Evolutionary conservation across 2,797 vertebrate species (phyloP).

Genomic region (Bradypus variegatus): DNA sequence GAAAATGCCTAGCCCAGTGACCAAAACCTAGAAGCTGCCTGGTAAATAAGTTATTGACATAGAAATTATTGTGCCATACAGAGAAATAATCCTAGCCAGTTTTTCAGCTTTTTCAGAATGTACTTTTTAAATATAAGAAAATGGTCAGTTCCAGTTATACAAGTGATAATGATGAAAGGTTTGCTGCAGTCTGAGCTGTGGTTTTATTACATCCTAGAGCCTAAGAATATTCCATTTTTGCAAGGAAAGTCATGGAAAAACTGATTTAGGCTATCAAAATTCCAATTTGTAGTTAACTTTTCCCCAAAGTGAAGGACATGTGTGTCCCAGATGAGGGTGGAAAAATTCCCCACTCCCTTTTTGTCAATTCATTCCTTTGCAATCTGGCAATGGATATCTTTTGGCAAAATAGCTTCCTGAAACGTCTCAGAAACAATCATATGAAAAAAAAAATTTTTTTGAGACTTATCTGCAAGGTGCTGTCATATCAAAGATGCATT

Average conservation of each 20-base stretch:
- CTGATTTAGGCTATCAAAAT: conserved; percentile 31
- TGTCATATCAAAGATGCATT: not conserved
- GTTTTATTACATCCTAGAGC: conserved; percentile 2
- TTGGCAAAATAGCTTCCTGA: not conserved
- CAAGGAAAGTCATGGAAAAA: conserved; percentile 12
- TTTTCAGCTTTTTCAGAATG: not conserved
- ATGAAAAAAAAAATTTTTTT: not conserved
- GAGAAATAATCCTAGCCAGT: not conserved
- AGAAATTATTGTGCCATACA: not conserved
- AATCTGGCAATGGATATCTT: not conserved
- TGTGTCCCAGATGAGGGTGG: not conserved
- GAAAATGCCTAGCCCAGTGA: not conserved
- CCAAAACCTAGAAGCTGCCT: not conserved
- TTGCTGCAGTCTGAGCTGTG: not conserved
- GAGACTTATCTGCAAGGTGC: not conserved
- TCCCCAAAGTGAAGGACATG: not conserved
- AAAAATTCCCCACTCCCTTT: not conserved
- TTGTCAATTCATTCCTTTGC: not conserved
- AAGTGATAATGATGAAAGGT: not conserved
- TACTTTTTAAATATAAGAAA: conserved; percentile 21
- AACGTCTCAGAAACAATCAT: not conserved
- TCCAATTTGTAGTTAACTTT: conserved; percentile 27
- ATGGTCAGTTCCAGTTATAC: not conserved
- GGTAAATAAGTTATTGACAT: not conserved
- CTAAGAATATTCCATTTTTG: conserved; percentile 21